Base-by-base conservation (phyloP, 2,888 invertebrate genomes). In the Campaea margaritaria region DNA sequence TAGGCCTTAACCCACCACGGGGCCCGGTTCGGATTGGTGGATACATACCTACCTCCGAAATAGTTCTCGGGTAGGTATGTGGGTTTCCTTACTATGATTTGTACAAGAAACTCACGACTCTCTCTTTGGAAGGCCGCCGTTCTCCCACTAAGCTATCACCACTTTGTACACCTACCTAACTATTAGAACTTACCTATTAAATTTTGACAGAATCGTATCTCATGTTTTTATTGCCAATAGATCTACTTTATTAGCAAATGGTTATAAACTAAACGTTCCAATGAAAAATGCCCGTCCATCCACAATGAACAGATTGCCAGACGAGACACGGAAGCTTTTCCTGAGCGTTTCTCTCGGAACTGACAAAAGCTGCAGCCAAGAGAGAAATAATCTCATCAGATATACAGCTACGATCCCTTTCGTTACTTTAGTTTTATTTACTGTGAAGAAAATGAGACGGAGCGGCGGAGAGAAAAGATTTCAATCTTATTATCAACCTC, bases 311-410 rank as follows among this genome's bases (percentile, higher is more conserved):
- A 50, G 57, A 50, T 39, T 41, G 38, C 42, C n/a, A 10, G 13
- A 38, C 47, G 51, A 47, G 34, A 36, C 36, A 39, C n/a, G 38
- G n/a, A 52, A 51, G 21, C 14, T 52, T 46, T 44, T 21, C 15
- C 16, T 3, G 31, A 50, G 38, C 12, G 31, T 31, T 27, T 36
- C 46, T 28, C n/a, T 28, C 44, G 3, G 10, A 44, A 48, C 48
- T 31, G 15, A 21, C 39, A 13, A 41, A 58, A 43, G 43, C 31
- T 42, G 5, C 21, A 13, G 28, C 13, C n/a, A 45, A 50, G 49
- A 47, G 27, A 58, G 59, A 51, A 34, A 55, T 60, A 60, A 60
- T 55, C 47, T 50, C 55, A 60, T 60, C 50, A 60, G 55, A 51
- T 59, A 54, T 54, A 49, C 53, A 59, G 53, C 49, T 21, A 31